phyloP scores from a whole-genome alignment of 2,113 vertebrate species.

The Ahaetulla prasina region DNA sequence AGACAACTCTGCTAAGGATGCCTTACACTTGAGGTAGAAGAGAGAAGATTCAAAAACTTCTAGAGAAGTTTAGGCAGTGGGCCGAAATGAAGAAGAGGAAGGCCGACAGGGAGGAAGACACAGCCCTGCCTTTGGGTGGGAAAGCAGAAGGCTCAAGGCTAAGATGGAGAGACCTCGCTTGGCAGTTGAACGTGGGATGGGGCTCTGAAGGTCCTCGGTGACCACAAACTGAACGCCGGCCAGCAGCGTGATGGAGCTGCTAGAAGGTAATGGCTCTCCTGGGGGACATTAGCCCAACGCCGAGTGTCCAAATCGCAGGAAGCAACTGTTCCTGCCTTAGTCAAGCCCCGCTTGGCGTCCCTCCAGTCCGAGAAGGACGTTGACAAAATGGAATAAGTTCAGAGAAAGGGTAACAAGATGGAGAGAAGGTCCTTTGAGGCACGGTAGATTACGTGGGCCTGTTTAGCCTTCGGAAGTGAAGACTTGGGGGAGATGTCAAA shows the following conservation, averaged over 20 bases:
- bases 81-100: neutral
- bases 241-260: neutral
- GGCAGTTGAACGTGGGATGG: neutral
- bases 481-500: neutral
- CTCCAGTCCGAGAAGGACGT: neutral
- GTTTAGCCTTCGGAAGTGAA: neutral
- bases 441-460: neutral
- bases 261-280: neutral
- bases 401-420: neutral
- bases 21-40: neutral
- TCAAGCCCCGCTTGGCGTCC: neutral
- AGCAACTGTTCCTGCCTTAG: neutral
- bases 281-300: neutral
- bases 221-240: neutral
- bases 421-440: neutral
- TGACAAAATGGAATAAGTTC: neutral
- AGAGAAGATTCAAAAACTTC: neutral
- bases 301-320: neutral
- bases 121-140: neutral
- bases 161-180: neutral
- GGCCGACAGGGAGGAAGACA: neutral
- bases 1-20: neutral
- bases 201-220: neutral
- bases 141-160: neutral
- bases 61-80: neutral